These are phyloP conservation scores for Argyrosomus regius DNA, from an alignment of 2,797 vertebrate species.

Conservation along the genomic window DNA sequence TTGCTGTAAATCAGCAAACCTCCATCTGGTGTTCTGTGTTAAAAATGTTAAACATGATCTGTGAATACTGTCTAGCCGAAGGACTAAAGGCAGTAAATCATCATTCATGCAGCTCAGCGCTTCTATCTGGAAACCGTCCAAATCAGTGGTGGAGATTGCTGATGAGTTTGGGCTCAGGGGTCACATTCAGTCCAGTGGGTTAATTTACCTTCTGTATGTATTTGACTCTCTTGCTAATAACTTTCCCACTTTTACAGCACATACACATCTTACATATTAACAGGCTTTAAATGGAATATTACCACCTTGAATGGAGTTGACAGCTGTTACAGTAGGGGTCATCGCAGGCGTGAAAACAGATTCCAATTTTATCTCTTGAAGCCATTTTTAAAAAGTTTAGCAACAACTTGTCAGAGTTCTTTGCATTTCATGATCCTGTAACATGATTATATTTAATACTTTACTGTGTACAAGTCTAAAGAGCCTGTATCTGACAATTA, in stretches of 20 bases:
- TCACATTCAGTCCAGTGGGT: constrained; percentile 61
- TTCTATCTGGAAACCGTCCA: constrained; percentile 55
- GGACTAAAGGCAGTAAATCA: constrained; percentile 43
- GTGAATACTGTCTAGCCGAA: constrained; percentile 25
- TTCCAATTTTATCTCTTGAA: not conserved
- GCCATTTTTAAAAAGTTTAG: constrained; percentile 8
- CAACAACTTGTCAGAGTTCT: not conserved
- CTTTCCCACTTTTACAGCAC: constrained; percentile 17
- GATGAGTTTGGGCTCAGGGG: constrained; percentile 59
- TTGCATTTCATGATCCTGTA: not conserved
- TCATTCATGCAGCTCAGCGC: constrained; percentile 52
- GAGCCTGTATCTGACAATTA: not conserved
- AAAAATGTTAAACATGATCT: constrained; percentile 38
- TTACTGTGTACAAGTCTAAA: not conserved
- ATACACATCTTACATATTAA: not conserved
- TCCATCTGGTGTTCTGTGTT: constrained; percentile 29
- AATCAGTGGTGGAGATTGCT: constrained; percentile 51
- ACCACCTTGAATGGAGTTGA: not conserved
- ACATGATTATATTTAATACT: not conserved
- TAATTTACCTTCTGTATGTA: constrained; percentile 49
- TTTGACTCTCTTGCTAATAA: constrained; percentile 30
- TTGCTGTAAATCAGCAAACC: constrained; percentile 19
- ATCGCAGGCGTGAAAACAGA: not conserved
- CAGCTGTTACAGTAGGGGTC: not conserved
- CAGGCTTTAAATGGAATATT: constrained; percentile 9